Percentiles rank a stretch among this genome's conserved stretches.
phyloP scores from a whole-genome alignment of 2,888 invertebrate genomes.

The Coleophora flavipennella region DNA sequence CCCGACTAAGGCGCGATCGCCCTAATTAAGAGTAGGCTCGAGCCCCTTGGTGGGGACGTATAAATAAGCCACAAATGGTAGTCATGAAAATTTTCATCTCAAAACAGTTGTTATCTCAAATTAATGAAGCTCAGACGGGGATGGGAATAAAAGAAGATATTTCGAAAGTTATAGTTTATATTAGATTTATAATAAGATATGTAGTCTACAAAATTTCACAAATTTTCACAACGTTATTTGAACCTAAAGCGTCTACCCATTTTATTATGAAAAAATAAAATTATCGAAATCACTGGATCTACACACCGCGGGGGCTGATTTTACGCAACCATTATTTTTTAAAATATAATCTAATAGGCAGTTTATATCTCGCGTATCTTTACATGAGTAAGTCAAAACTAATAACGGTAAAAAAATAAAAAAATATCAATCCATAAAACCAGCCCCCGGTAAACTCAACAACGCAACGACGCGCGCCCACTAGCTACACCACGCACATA shows the following conservation, averaged over 20 bases:
- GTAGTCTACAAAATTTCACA: slow-evolving; percentile 74
- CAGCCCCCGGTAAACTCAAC: slow-evolving; percentile 58
- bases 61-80: no score
- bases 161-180: slow-evolving; percentile 73
- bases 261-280: slow-evolving; percentile 73
- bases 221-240: slow-evolving; percentile 73
- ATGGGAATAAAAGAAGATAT: slow-evolving; percentile 44
- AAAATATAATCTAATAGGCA: slow-evolving; percentile 74
- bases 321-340: slow-evolving; percentile 67
- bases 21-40: no score
- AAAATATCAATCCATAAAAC: slow-evolving; percentile 69
- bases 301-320: slow-evolving; percentile 61
- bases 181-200: slow-evolving; percentile 74
- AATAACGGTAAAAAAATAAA: slow-evolving; percentile 73
- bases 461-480: slow-evolving; percentile 19
- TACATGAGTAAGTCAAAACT: slow-evolving; percentile 67
- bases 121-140: slow-evolving; percentile 5
- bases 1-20: no score
- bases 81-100: no score
- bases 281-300: slow-evolving; percentile 68
- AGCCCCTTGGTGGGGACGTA: no score
- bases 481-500: slow-evolving; percentile 34
- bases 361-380: slow-evolving; percentile 57
- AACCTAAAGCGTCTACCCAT: slow-evolving; percentile 73
- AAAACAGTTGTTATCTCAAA: no score